Conservation (phyloP, 2,797 vertebrate genomes). For the Pangasius krempfi region DNA sequence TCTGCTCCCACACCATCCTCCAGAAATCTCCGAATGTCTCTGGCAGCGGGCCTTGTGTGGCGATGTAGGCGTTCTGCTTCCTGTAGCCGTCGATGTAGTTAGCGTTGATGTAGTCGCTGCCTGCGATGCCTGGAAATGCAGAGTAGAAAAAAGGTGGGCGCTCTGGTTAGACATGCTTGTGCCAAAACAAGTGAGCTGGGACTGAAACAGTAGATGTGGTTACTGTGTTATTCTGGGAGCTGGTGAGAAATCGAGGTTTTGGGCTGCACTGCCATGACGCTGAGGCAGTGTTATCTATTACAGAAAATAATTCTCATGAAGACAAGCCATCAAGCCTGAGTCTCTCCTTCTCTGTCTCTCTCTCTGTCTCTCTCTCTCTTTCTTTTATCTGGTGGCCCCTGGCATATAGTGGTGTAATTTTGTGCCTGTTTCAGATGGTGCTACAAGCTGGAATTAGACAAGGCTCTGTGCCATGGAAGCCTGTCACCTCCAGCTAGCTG, state of each 20-base stretch:
- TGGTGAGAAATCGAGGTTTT: slow-evolving; percentile 24
- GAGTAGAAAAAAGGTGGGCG: not conserved
- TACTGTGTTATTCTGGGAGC: slow-evolving; percentile 6
- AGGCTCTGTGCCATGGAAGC: slow-evolving; percentile 55
- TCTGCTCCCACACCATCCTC: slow-evolving; percentile 99
- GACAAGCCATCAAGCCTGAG: slow-evolving; percentile 42
- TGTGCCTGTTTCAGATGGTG: slow-evolving; percentile 51
- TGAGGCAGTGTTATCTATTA: slow-evolving; percentile 51
- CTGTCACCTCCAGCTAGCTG: slow-evolving; percentile 54
- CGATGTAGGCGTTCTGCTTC: slow-evolving; percentile 97
- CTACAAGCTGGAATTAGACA: slow-evolving; percentile 61
- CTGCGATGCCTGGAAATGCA: slow-evolving; percentile 82
- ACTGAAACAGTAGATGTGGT: slow-evolving; percentile 12
- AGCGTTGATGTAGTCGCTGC: slow-evolving; percentile 95
- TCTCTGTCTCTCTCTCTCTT: slow-evolving; percentile 19
- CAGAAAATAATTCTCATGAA: slow-evolving; percentile 49
- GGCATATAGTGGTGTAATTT: slow-evolving; percentile 62
- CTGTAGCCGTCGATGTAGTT: slow-evolving; percentile 98
- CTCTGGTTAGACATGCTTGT: slow-evolving; percentile 13
- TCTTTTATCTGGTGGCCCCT: slow-evolving; percentile 31
- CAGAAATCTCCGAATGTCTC: slow-evolving; percentile 98
- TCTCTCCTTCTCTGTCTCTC: slow-evolving; percentile 33
- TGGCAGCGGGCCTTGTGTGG: slow-evolving; percentile 92
- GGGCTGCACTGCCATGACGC: slow-evolving; percentile 28
- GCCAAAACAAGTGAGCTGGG: slow-evolving; percentile 14